Conservation (phyloP, 1,140 invertebrate genomes). For the Bursaphelenchus mucronatus region DNA sequence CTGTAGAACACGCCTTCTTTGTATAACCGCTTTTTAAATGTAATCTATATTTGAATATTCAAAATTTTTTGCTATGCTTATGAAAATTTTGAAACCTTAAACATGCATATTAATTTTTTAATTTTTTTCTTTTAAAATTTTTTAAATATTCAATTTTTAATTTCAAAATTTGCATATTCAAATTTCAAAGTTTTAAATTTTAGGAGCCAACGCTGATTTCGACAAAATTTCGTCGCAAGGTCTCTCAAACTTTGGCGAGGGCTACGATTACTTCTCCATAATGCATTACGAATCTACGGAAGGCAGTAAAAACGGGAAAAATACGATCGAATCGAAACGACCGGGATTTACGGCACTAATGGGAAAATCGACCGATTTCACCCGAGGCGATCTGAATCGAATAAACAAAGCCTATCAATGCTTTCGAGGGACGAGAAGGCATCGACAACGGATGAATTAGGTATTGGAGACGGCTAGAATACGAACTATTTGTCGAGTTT, state of each 20-base stretch:
- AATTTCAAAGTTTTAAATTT: conserved; percentile 19
- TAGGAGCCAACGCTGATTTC: conserved; percentile 58
- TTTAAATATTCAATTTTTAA: too few relatives aligned
- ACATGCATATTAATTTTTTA: neutral
- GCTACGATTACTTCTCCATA: conserved; percentile 58
- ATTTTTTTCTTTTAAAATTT: too few relatives aligned
- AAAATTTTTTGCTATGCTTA: too few relatives aligned
- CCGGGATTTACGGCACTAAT: conserved; percentile 49
- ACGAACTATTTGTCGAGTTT: too few relatives aligned
- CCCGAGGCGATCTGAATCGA: conserved; percentile 53
- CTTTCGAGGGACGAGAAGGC: conserved; percentile 5
- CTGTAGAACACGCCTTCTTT: too few relatives aligned
- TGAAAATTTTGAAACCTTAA: too few relatives aligned
- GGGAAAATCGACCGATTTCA: conserved; percentile 60
- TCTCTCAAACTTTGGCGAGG: conserved; percentile 57
- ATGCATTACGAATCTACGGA: conserved; percentile 56
- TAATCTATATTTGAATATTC: too few relatives aligned
- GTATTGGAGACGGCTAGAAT: neutral
- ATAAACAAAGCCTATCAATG: conserved; percentile 57
- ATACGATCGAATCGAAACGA: conserved; percentile 56
- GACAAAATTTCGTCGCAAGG: conserved; percentile 55
- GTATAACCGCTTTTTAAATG: too few relatives aligned
- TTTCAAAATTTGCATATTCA: neutral
- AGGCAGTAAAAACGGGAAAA: conserved; percentile 54
- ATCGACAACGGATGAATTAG: neutral